A percentile compares a stretch with the other conserved stretches of the same genome.
phyloP scores from a whole-genome alignment of 2,888 invertebrate species.

The Achlya flavicornis region DNA sequence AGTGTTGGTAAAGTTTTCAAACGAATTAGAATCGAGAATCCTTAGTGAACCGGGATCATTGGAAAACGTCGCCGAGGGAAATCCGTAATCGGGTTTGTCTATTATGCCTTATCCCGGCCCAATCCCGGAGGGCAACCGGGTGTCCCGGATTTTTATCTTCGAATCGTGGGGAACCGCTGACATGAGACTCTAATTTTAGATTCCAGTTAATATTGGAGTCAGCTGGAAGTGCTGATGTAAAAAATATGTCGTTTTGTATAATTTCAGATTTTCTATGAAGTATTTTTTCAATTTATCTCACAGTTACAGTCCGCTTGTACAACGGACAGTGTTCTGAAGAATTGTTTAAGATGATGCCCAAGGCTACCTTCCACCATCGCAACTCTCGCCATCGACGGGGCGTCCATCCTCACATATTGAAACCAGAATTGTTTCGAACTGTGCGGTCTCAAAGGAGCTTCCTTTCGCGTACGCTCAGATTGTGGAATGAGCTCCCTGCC shows the following conservation, averaged over 20 bases:
- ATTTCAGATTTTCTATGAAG: no score
- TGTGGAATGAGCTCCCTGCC: no score
- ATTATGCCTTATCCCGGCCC: conserved; percentile 60
- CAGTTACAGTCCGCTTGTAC: no score
- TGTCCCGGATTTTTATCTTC: conserved; percentile 55
- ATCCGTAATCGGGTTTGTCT: conserved; percentile 76
- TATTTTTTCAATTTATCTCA: no score
- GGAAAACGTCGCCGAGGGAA: conserved; percentile 66
- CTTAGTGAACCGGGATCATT: conserved; percentile 55
- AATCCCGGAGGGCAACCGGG: conserved; percentile 38
- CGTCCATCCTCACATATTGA: no score
- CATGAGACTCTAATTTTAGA: conserved; percentile 39
- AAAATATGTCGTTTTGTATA: neutral
- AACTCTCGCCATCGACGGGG: no score
- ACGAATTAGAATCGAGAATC: conserved; percentile 45
- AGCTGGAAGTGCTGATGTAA: neutral
- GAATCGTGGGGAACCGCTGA: conserved; percentile 48
- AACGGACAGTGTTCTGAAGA: no score
- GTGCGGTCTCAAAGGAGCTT: no score
- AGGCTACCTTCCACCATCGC: no score
- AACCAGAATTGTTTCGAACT: no score
- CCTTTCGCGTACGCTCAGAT: no score
- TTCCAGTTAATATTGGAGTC: conserved; percentile 24
- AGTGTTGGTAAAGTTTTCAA: conserved; percentile 17
- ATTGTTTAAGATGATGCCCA: no score